A percentile compares a stretch with the other conserved stretches of the same genome.
phyloP scores from a whole-genome alignment of 2,888 invertebrate species.

The Euphydryas editha region DNA sequence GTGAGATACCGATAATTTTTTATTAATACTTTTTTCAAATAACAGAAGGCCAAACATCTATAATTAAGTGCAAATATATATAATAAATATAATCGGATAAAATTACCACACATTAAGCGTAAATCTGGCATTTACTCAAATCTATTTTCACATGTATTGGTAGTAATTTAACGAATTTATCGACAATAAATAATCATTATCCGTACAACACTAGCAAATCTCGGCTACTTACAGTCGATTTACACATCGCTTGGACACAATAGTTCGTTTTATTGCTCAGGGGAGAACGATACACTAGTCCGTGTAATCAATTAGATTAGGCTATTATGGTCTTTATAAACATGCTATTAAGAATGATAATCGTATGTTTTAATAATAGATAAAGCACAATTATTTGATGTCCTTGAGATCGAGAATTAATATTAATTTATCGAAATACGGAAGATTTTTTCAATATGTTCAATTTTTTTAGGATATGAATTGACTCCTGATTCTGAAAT shows the following conservation, averaged over 20 bases:
- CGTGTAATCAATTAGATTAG: slow-evolving; percentile 12
- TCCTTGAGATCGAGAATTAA: slow-evolving; percentile 27
- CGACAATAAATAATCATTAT: slow-evolving; percentile 28
- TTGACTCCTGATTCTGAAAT: background rate
- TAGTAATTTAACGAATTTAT: slow-evolving; percentile 30
- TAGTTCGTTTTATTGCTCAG: slow-evolving; percentile 53
- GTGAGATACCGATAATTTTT: background rate
- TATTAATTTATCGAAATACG: slow-evolving; percentile 30
- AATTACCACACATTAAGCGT: background rate
- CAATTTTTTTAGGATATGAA: background rate
- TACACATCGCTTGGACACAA: slow-evolving; percentile 65
- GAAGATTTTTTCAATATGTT: slow-evolving; percentile 33
- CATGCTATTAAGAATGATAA: slow-evolving; percentile 44
- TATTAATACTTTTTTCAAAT: background rate
- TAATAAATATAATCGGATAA: slow-evolving; percentile 7
- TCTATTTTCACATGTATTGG: slow-evolving; percentile 17
- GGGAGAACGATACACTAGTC: slow-evolving; percentile 44
- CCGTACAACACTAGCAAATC: slow-evolving; percentile 53
- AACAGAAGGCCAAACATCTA: background rate
- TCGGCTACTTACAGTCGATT: slow-evolving; percentile 51
- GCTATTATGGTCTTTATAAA: slow-evolving; percentile 18
- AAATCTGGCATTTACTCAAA: slow-evolving; percentile 15
- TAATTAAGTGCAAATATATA: slow-evolving; percentile 3
- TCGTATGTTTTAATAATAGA: background rate
- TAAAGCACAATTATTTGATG: slow-evolving; percentile 28